These are phyloP conservation scores for Esox niger DNA, from an alignment of 2,113 vertebrate species.

Conservation along the genomic window DNA sequence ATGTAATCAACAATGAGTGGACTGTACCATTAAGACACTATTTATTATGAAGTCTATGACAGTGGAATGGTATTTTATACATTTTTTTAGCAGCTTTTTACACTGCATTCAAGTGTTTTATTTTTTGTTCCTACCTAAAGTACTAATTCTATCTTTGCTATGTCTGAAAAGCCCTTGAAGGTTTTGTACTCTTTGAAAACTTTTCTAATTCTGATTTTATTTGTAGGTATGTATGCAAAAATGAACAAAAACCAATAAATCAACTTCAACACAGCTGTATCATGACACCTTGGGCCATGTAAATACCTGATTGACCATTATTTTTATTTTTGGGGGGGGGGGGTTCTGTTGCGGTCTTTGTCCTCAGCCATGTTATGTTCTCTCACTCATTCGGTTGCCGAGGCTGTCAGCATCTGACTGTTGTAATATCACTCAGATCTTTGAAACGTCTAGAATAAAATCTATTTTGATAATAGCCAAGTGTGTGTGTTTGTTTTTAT, in stretches of 20 bases:
- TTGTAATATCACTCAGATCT: constrained; percentile 97
- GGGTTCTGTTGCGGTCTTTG: constrained; percentile 61
- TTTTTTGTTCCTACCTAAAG: constrained; percentile 76
- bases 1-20: constrained; percentile 49
- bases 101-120: constrained; percentile 75
- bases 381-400: constrained; percentile 83
- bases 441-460: constrained; percentile 99
- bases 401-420: constrained; percentile 85
- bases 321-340: constrained; percentile 80
- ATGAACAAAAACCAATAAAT: constrained; percentile 62
- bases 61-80: constrained; percentile 78
- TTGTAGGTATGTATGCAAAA: constrained; percentile 83
- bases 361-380: constrained; percentile 71
- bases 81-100: constrained; percentile 66
- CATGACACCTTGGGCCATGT: constrained; percentile 88
- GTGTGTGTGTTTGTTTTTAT: too few species aligned
- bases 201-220: constrained; percentile 95
- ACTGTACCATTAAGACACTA: constrained; percentile 62
- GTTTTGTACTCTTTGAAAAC: constrained; percentile 93
- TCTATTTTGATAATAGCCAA: constrained; percentile 98
- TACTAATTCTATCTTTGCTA: constrained; percentile 84
- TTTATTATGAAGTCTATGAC: constrained; percentile 72
- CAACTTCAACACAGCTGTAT: constrained; percentile 76
- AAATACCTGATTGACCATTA: constrained; percentile 86
- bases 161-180: constrained; percentile 80